Evolutionary conservation across 2,113 vertebrate genomes (phyloP), one percentile per base, ranked within the genome.

Genomic region (Salminus brasiliensis): DNA sequence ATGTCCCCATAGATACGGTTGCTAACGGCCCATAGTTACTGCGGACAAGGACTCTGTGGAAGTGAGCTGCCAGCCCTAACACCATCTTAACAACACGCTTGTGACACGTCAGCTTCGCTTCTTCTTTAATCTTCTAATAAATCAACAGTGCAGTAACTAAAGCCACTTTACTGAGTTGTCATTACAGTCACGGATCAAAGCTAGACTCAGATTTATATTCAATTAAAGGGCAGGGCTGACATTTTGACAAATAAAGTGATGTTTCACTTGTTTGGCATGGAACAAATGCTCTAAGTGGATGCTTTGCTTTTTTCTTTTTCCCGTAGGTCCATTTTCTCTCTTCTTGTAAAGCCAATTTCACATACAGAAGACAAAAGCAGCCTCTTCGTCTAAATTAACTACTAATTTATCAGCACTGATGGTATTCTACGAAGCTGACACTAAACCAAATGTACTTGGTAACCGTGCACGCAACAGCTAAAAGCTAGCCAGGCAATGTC

Each of bases 1-100:
- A 70, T 29, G 53, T 80, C 73, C 74, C 78, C 73, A 78, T 80
- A 76, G 82, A 80, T 84, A 84, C 82, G 34, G 82, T 76, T 76
- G 78, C 76, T 43, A 80, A 76, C 70, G 30, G 74, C 68, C 67
- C 67, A 68, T 80, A 59, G 73, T 75, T 76, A 84, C 78, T 13
- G 41, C 21, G 23, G 82, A 80, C 49, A 67, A 73, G 77, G 45
- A 32, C 73, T 29, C 55, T 13, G 49, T 18, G 9, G n/a, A 75
- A 75, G 62, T 43, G 29, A 41, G 34, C 78, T 79, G 36, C 43
- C 60, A 79, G 25, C n/a, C 34, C 30, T 21, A 79, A 79, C 47
- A 66, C 59, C 47, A 62, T 47, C 41, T 53, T 18, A 55, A 30
- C 72, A 43, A 55, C 32, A 72, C 9, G 32, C 68, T 10, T 62